Evolutionary conservation across 1,140 invertebrate species (phyloP).

Genomic region (Cryptotermes secundus): DNA sequence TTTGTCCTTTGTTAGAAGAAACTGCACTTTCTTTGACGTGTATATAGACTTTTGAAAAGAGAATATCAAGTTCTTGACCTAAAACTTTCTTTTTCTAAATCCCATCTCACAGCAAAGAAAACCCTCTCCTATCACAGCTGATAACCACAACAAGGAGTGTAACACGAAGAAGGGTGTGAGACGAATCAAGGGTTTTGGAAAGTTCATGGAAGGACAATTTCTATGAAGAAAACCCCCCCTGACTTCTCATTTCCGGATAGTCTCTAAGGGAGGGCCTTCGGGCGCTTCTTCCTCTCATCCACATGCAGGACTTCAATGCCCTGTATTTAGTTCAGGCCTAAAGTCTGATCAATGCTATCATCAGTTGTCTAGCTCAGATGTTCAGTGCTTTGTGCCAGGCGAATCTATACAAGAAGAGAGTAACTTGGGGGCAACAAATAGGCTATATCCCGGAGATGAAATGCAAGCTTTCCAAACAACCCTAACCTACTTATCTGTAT

Average conservation of each 20-base stretch:
- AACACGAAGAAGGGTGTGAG: neutral
- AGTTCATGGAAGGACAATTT: conserved; percentile 7
- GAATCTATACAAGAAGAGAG: neutral
- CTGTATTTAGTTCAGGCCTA: neutral
- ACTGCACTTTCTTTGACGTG: neutral
- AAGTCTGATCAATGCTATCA: neutral
- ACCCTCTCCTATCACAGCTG: neutral
- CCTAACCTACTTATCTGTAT: too few relatives aligned
- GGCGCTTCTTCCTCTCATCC: neutral
- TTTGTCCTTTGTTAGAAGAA: neutral
- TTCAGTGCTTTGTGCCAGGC: neutral
- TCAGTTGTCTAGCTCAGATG: neutral
- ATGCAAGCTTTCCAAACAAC: too few relatives aligned
- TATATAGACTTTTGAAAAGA: too few relatives aligned
- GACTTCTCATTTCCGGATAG: neutral
- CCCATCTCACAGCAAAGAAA: neutral
- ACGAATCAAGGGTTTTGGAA: neutral
- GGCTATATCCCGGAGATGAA: too few relatives aligned
- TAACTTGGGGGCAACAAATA: too few relatives aligned
- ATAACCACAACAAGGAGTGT: neutral
- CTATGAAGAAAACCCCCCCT: conserved; percentile 10
- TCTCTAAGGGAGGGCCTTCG: neutral
- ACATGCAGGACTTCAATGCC: neutral
- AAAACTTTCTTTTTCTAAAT: neutral
- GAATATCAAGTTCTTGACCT: neutral